phyloP scores from a whole-genome alignment of 2,888 invertebrate species.

The Sceliomorpha sp. region DNA sequence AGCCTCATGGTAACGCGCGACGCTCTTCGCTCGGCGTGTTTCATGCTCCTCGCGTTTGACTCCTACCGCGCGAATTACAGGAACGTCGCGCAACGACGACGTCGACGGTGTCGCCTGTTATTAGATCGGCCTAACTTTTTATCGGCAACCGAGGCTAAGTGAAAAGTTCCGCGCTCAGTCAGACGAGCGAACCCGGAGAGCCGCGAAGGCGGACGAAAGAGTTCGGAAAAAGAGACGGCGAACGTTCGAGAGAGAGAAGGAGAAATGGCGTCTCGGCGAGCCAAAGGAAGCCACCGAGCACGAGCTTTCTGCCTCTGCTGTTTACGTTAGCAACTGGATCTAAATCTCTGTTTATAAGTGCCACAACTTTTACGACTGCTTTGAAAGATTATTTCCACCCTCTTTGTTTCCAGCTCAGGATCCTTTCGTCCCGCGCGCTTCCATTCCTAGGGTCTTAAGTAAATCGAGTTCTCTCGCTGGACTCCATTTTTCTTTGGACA shows the following conservation, averaged over 20 bases:
- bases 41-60: neutral
- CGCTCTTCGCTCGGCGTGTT: neutral
- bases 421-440: constrained; percentile 5
- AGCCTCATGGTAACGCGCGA: constrained; percentile 14
- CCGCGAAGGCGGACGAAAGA: no score
- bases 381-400: constrained; percentile 69
- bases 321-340: constrained; percentile 75
- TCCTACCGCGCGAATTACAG: constrained; percentile 20
- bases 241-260: constrained; percentile 28
- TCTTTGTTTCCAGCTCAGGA: constrained; percentile 3
- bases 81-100: constrained; percentile 37
- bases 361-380: constrained; percentile 68
- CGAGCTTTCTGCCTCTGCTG: constrained; percentile 53
- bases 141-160: constrained; percentile 71
- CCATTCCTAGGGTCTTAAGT: constrained; percentile 11
- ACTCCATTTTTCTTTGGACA: neutral
- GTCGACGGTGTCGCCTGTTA: constrained; percentile 68
- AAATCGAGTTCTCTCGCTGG: constrained; percentile 7
- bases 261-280: constrained; percentile 10
- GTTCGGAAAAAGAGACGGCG: no score
- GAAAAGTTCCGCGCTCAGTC: constrained; percentile 72
- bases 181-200: constrained; percentile 30
- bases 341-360: constrained; percentile 77
- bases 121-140: constrained; percentile 75
- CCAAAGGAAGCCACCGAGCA: constrained; percentile 40